Evolutionary conservation across 2,888 invertebrate species (phyloP).

Genomic region (Tubulanus polymorphus): DNA sequence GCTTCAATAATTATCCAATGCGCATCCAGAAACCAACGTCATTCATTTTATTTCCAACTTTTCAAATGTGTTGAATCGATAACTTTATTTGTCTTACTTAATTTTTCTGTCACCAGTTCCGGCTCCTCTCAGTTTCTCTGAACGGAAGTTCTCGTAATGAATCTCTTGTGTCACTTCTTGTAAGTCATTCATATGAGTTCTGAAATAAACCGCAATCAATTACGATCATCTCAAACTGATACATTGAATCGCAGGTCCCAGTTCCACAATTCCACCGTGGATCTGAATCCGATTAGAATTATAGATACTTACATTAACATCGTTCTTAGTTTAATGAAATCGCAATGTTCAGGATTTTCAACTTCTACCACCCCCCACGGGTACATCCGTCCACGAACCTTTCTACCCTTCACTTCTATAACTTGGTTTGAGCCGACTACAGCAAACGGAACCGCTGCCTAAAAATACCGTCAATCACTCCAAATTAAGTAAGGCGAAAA

Average conservation of each 20-base stretch:
- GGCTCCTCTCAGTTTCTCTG: conserved; percentile 54
- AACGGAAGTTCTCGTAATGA: conserved; percentile 68
- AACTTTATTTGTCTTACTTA: conserved; percentile 3
- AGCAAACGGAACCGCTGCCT: conserved; percentile 92
- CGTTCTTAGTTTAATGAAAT: conserved; percentile 93
- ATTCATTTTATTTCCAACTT: background rate
- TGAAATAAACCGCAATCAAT: conserved; percentile 59
- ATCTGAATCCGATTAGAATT: too few species aligned
- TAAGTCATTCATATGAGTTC: conserved; percentile 72
- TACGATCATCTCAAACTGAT: too few species aligned
- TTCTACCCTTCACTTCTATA: conserved; percentile 86
- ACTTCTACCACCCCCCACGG: conserved; percentile 99
- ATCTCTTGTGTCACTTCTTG: conserved; percentile 58
- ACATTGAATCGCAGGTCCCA: too few species aligned
- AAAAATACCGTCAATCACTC: too few species aligned
- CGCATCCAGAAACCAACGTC: too few species aligned
- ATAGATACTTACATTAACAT: conserved; percentile 72
- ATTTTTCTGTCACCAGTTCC: conserved; percentile 13
- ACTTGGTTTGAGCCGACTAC: conserved; percentile 92
- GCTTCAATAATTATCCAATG: too few species aligned
- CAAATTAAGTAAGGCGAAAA: too few species aligned
- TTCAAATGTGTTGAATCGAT: background rate
- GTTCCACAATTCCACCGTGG: too few species aligned
- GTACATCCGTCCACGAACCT: conserved; percentile 89
- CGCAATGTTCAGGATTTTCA: conserved; percentile 97